A percentile compares a stretch with the other conserved stretches of the same genome.
Conservation (phyloP, 2,888 invertebrate genomes). For the Buathra laborator region DNA sequence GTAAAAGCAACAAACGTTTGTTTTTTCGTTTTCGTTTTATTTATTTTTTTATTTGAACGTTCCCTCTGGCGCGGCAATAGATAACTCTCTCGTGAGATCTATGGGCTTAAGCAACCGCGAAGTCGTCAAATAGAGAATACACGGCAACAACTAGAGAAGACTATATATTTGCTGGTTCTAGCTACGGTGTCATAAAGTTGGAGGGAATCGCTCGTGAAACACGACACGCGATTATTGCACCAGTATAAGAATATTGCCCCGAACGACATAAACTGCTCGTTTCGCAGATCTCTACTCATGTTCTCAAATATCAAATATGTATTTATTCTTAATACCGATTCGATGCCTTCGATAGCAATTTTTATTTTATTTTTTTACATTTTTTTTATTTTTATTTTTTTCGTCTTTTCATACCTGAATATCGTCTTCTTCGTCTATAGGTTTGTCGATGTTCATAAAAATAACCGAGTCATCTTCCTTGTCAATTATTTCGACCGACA, state of each 20-base stretch:
- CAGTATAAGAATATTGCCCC: slow-evolving; percentile 59
- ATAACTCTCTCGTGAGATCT: slow-evolving; percentile 58
- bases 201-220: slow-evolving; percentile 65
- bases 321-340: slow-evolving; percentile 22
- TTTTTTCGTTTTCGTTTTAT: slow-evolving; percentile 36
- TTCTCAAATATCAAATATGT: slow-evolving; percentile 49
- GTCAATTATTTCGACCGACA: slow-evolving; percentile 35
- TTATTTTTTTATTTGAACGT: slow-evolving; percentile 39
- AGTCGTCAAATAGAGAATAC: slow-evolving; percentile 57
- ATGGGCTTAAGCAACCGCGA: slow-evolving; percentile 58
- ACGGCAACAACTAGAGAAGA: slow-evolving; percentile 50
- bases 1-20: slow-evolving; percentile 46
- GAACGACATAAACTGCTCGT: slow-evolving; percentile 64
- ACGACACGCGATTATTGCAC: slow-evolving; percentile 66
- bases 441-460: slow-evolving; percentile 48
- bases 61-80: slow-evolving; percentile 56
- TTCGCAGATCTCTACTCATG: slow-evolving; percentile 54
- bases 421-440: slow-evolving; percentile 44
- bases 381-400: background rate
- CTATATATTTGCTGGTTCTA: slow-evolving; percentile 31
- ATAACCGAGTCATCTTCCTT: slow-evolving; percentile 40
- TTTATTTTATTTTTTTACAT: background rate
- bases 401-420: slow-evolving; percentile 29
- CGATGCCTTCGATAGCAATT: background rate
- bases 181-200: slow-evolving; percentile 65